phyloP scores from a whole-genome alignment of 1,140 invertebrate genomes.

The Dendroctonus valens region DNA sequence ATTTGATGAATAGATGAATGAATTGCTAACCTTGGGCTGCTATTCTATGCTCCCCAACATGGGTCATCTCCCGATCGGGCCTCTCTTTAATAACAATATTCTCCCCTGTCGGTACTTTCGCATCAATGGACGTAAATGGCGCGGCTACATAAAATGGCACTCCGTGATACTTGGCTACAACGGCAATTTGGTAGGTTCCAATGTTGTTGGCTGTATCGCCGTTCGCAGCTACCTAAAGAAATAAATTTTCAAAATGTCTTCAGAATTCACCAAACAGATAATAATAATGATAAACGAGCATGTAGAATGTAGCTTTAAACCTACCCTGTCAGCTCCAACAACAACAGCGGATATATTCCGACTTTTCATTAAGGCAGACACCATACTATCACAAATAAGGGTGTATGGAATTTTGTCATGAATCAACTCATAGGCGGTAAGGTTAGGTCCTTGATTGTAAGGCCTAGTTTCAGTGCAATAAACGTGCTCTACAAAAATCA shows the following conservation, averaged over 20 bases:
- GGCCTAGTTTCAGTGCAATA: slow-evolving; percentile 97
- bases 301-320: neutral
- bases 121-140: slow-evolving; percentile 90
- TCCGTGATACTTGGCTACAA: slow-evolving; percentile 85
- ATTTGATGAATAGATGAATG: neutral
- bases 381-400: slow-evolving; percentile 94
- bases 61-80: slow-evolving; percentile 85
- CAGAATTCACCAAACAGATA: neutral
- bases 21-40: slow-evolving; percentile 70
- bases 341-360: slow-evolving; percentile 75
- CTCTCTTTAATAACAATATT: slow-evolving; percentile 93
- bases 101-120: slow-evolving; percentile 72
- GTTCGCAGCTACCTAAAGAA: slow-evolving; percentile 75
- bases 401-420: slow-evolving; percentile 91
- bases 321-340: slow-evolving; percentile 85
- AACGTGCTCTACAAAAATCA: slow-evolving; percentile 66
- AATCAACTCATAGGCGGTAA: slow-evolving; percentile 95
- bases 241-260: neutral
- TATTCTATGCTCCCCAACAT: slow-evolving; percentile 77
- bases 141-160: slow-evolving; percentile 97
- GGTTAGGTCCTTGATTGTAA: slow-evolving; percentile 93
- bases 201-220: slow-evolving; percentile 99
- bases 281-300: neutral
- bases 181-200: slow-evolving; percentile 96
- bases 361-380: slow-evolving; percentile 84